These are phyloP conservation scores for Pseudomyrmex gracilis DNA, from an alignment of 1,140 invertebrate genomes.

Conservation along the genomic window DNA sequence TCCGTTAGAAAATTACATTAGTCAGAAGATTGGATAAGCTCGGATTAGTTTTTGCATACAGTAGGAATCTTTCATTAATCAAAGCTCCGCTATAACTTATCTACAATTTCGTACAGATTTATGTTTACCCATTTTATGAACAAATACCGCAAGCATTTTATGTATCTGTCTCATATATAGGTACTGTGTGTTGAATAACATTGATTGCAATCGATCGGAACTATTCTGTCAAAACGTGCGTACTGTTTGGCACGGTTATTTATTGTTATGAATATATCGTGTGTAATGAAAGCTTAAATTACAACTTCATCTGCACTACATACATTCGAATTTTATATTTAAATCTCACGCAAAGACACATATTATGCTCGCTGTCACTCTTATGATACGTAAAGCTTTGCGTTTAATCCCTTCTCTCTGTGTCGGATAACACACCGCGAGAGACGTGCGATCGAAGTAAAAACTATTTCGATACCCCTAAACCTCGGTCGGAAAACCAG, in stretches of 20 bases:
- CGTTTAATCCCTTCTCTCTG: neutral
- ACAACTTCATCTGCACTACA: neutral
- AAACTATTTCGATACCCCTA: slow-evolving; percentile 54
- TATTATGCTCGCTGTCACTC: slow-evolving; percentile 1
- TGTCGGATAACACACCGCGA: neutral
- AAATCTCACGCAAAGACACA: neutral
- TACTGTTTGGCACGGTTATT: neutral
- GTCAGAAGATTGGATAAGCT: neutral
- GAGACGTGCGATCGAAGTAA: slow-evolving; percentile 19
- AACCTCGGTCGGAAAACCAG: slow-evolving; percentile 48
- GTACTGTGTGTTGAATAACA: neutral
- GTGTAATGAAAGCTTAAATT: neutral
- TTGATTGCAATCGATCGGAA: neutral
- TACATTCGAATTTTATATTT: neutral
- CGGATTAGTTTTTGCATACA: neutral
- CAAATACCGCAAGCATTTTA: neutral
- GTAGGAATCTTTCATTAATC: slow-evolving; percentile 2
- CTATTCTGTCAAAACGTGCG: neutral
- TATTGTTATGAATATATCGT: neutral
- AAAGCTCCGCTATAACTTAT: neutral
- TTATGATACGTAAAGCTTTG: slow-evolving; percentile 25
- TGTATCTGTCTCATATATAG: neutral
- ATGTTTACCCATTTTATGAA: neutral
- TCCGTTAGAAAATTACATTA: slow-evolving; percentile 6
- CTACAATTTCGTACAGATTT: slow-evolving; percentile 1